Conservation (phyloP, 1,140 invertebrate species). For the Piezodorus guildinii region DNA sequence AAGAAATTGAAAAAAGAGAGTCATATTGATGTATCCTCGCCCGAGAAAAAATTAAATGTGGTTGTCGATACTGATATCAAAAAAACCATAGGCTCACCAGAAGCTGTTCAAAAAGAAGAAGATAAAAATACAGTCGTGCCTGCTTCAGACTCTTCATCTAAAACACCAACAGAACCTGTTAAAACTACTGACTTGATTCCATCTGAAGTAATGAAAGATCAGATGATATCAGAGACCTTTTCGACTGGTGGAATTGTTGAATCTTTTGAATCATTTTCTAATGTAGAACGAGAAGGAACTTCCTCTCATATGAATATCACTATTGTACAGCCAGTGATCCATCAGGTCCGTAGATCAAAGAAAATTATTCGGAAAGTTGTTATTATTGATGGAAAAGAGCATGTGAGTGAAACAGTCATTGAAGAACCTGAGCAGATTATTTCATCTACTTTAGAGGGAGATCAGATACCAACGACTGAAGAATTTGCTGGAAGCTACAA, state of each 20-base stretch:
- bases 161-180: too few species aligned
- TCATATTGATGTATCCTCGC: too few species aligned
- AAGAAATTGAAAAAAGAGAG: too few species aligned
- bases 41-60: too few species aligned
- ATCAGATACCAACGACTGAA: conserved; percentile 39
- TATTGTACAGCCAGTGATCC: conserved; percentile 3
- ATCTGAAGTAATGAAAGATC: background rate
- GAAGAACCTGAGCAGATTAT: conserved; percentile 66
- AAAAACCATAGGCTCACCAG: too few species aligned
- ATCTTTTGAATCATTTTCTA: background rate
- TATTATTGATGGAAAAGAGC: conserved; percentile 70
- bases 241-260: background rate
- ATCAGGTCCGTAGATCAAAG: conserved; percentile 46
- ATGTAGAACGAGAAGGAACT: background rate
- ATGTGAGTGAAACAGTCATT: conserved; percentile 65
- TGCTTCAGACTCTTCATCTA: too few species aligned
- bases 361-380: conserved; percentile 60
- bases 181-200: too few species aligned
- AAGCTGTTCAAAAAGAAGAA: too few species aligned
- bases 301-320: background rate
- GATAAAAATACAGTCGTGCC: too few species aligned
- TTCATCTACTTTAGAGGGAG: conserved; percentile 28
- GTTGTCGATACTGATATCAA: too few species aligned
- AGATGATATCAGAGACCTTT: background rate
- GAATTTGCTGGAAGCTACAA: conserved; percentile 1